Conservation (phyloP, 2,113 vertebrate species). For the Myodes glareolus region DNA sequence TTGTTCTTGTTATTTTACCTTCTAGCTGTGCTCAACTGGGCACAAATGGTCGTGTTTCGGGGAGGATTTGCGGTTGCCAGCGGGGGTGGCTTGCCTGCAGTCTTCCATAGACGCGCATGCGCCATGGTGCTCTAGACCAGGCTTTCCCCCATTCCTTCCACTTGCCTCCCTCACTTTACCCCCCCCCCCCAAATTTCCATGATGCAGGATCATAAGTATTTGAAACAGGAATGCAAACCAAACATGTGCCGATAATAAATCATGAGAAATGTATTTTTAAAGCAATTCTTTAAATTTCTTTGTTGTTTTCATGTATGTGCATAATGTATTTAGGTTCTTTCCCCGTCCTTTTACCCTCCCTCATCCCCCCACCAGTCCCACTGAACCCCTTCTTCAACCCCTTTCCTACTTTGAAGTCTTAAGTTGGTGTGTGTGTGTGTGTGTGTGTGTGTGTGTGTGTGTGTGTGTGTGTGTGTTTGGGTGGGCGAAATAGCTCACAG, state of each 20-base stretch:
- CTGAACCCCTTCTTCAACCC: not conserved
- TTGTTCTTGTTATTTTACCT: not conserved
- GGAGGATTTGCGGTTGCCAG: not conserved
- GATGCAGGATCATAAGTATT: not conserved
- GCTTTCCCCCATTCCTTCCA: not conserved
- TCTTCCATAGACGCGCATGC: not conserved
- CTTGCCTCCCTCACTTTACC: not conserved
- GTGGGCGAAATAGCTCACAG: not conserved
- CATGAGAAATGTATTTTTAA: not conserved
- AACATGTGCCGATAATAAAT: not conserved
- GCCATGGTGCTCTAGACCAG: accelerated
- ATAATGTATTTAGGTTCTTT: not conserved
- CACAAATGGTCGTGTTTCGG: not conserved
- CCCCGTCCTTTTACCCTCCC: not conserved
- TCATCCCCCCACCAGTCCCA: no score
- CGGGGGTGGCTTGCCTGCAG: not conserved
- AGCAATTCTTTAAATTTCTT: not conserved
- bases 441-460: not conserved
- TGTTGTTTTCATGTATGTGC: not conserved
- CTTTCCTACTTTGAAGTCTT: not conserved
- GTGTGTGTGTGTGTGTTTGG: not conserved
- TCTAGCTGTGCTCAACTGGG: not conserved
- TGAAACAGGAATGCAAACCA: not conserved
- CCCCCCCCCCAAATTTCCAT: not conserved
- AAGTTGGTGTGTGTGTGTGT: not conserved